Percentiles rank a stretch among this genome's conserved stretches.
These are phyloP conservation scores for Epinotia demarniana DNA, from an alignment of 2,888 invertebrate species.

Conservation along the genomic window DNA sequence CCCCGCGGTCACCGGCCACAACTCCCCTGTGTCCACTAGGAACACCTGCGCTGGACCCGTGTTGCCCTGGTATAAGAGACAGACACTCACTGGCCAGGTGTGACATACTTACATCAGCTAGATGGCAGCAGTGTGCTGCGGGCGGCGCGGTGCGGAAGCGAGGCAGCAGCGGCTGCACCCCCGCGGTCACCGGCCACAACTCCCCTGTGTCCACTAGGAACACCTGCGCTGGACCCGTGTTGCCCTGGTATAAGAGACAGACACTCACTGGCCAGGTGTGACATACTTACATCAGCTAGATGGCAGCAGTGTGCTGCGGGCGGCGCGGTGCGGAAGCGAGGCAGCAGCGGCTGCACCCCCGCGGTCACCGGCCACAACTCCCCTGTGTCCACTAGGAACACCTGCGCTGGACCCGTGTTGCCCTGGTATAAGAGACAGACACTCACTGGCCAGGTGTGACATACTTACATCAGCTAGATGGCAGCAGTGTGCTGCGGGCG, in stretches of 20 bases:
- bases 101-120: slow-evolving; percentile 68
- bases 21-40: slow-evolving; percentile 54
- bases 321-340: too few species aligned
- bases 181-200: slow-evolving; percentile 50
- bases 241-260: slow-evolving; percentile 45
- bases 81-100: background rate
- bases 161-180: slow-evolving; percentile 61
- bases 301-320: background rate
- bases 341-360: too few species aligned
- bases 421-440: slow-evolving; percentile 40
- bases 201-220: slow-evolving; percentile 76
- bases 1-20: slow-evolving; percentile 49
- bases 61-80: too few species aligned
- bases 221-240: slow-evolving; percentile 58
- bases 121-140: slow-evolving; percentile 73
- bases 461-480: too few species aligned
- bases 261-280: too few species aligned
- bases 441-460: too few species aligned
- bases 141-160: slow-evolving; percentile 65
- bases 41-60: background rate
- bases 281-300: too few species aligned
- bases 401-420: slow-evolving; percentile 42
- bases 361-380: too few species aligned
- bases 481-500: background rate
- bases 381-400: too few species aligned